Evolutionary conservation across 2,113 vertebrate genomes (phyloP).

Genomic region (Pyxicephalus adspersus): DNA sequence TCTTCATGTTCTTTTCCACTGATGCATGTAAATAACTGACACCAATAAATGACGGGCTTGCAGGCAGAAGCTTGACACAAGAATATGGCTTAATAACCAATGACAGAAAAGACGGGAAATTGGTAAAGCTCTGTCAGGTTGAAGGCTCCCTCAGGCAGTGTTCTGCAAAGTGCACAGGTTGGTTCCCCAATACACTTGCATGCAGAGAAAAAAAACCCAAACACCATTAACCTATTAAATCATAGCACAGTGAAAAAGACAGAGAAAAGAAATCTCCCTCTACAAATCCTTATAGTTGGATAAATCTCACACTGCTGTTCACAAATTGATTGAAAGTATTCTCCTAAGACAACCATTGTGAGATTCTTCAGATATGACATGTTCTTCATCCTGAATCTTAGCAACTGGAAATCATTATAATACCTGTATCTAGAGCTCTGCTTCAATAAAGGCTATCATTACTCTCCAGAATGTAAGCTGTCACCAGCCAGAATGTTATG

Average conservation of each 20-base stretch:
- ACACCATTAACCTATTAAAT: constrained; percentile 48
- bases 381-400: constrained; percentile 25
- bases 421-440: constrained; percentile 40
- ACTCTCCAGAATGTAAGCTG: constrained; percentile 23
- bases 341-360: constrained; percentile 33
- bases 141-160: constrained; percentile 44
- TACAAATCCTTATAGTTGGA: constrained; percentile 22
- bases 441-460: constrained; percentile 42
- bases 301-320: constrained; percentile 21
- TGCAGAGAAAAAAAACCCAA: constrained; percentile 36
- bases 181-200: constrained; percentile 16
- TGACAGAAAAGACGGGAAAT: constrained; percentile 48
- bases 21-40: constrained; percentile 54
- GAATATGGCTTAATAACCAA: constrained; percentile 53
- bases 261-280: neutral
- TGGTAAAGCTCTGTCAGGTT: constrained; percentile 51
- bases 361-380: constrained; percentile 43
- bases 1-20: constrained; percentile 52
- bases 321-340: constrained; percentile 39
- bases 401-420: constrained; percentile 42
- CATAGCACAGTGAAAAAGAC: constrained; percentile 36
- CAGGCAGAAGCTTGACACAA: constrained; percentile 51
- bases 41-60: constrained; percentile 52
- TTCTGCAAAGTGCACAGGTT: constrained; percentile 45
- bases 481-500: constrained; percentile 28